These are phyloP conservation scores for Rhingia campestris DNA, from an alignment of 2,888 invertebrate species.

Conservation along the genomic window DNA sequence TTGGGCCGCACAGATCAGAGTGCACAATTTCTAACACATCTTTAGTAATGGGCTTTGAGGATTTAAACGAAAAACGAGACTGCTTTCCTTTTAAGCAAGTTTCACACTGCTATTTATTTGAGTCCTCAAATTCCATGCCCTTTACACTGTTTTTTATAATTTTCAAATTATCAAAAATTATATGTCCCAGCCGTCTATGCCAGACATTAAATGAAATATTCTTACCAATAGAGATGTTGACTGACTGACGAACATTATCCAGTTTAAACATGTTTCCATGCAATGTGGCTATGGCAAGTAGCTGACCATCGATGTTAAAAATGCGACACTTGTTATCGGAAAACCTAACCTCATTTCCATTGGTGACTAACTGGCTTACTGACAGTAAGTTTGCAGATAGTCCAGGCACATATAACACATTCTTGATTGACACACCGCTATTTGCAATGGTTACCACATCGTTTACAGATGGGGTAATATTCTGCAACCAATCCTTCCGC, in stretches of 20 bases:
- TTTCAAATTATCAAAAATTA: background rate
- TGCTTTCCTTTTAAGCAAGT: background rate
- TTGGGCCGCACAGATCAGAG: background rate
- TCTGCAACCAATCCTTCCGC: conserved; percentile 1
- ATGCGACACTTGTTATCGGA: conserved; percentile 61
- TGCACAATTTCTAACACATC: background rate
- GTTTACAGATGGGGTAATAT: background rate
- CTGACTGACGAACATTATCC: too few species aligned
- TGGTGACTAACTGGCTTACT: conserved; percentile 48
- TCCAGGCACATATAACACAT: conserved; percentile 32
- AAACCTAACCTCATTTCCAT: conserved; percentile 66
- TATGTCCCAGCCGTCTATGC: background rate
- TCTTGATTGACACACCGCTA: background rate
- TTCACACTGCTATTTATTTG: background rate
- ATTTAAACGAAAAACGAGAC: background rate
- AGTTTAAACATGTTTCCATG: conserved; percentile 47
- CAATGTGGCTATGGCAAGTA: conserved; percentile 45
- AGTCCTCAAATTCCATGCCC: background rate
- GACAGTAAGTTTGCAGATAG: conserved; percentile 54
- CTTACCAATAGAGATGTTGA: too few species aligned
- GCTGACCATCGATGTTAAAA: conserved; percentile 30
- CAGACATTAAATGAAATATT: too few species aligned
- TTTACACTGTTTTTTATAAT: background rate
- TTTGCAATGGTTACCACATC: conserved; percentile 33
- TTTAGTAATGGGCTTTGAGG: background rate